Evolutionary conservation across 2,888 invertebrate species (phyloP).

Genomic region (Agrotis segetum): DNA sequence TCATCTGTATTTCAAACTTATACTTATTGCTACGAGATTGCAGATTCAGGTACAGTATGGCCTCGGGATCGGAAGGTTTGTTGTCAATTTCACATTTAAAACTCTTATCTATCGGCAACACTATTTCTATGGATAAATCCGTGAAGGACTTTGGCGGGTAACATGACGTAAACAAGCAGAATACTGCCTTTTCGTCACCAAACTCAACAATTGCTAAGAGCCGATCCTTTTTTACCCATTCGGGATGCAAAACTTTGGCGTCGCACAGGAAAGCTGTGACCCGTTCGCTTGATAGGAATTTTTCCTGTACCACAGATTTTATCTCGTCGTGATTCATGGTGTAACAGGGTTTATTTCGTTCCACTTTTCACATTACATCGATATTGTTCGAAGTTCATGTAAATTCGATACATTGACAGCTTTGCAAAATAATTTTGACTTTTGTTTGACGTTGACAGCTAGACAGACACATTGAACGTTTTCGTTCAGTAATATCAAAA

Average conservation of each 20-base stretch:
- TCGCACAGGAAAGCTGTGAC: constrained; percentile 87
- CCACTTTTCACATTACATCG: constrained; percentile 57
- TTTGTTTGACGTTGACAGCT: constrained; percentile 49
- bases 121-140: constrained; percentile 95
- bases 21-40: constrained; percentile 87
- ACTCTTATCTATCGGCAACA: constrained; percentile 95
- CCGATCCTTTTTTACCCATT: constrained; percentile 87
- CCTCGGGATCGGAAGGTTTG: constrained; percentile 90
- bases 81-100: constrained; percentile 94
- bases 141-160: constrained; percentile 93
- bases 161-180: constrained; percentile 89
- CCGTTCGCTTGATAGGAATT: constrained; percentile 87
- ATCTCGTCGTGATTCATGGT: constrained; percentile 89
- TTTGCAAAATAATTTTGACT: constrained; percentile 48
- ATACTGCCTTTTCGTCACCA: constrained; percentile 89
- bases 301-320: constrained; percentile 87
- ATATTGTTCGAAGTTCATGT: constrained; percentile 56
- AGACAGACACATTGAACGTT: constrained; percentile 51
- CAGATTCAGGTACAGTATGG: constrained; percentile 87
- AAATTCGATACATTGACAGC: constrained; percentile 67
- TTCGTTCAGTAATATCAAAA: constrained; percentile 37
- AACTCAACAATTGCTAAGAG: constrained; percentile 87
- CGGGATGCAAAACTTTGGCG: constrained; percentile 87
- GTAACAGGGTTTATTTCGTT: constrained; percentile 62
- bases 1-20: constrained; percentile 89